These are phyloP conservation scores for Dicentrarchus labrax DNA, from an alignment of 2,113 vertebrate genomes.

Conservation along the genomic window DNA sequence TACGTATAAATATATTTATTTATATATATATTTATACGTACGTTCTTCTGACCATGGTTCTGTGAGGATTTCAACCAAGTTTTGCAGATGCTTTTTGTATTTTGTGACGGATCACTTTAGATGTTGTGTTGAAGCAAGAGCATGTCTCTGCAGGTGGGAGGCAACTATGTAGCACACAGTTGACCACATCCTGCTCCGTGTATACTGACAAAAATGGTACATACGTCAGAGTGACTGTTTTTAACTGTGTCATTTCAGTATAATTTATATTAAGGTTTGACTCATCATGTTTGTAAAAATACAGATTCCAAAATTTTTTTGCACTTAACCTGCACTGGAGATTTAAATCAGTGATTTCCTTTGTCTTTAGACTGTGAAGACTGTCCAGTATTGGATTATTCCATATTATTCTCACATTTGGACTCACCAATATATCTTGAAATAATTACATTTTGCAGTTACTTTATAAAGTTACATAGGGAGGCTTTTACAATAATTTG, in stretches of 20 bases:
- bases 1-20: too few relatives aligned
- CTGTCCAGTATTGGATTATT: too few relatives aligned
- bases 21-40: neutral
- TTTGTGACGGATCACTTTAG: neutral
- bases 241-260: conserved; percentile 37
- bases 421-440: neutral
- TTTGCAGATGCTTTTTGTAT: neutral
- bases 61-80: neutral
- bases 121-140: conserved; percentile 20
- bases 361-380: too few relatives aligned
- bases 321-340: neutral
- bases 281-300: conserved; percentile 11
- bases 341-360: neutral
- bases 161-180: conserved; percentile 45
- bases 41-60: neutral
- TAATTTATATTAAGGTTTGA: conserved; percentile 30
- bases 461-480: neutral
- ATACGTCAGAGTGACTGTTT: conserved; percentile 47
- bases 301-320: neutral
- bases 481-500: neutral
- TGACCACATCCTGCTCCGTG: conserved; percentile 77
- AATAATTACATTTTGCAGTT: neutral
- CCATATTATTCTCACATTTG: too few relatives aligned
- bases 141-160: conserved; percentile 67
- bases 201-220: conserved; percentile 45